A percentile compares a stretch with the other conserved stretches of the same genome.
phyloP scores from a whole-genome alignment of 2,888 invertebrate species.

The Drosophila prostipennis region DNA sequence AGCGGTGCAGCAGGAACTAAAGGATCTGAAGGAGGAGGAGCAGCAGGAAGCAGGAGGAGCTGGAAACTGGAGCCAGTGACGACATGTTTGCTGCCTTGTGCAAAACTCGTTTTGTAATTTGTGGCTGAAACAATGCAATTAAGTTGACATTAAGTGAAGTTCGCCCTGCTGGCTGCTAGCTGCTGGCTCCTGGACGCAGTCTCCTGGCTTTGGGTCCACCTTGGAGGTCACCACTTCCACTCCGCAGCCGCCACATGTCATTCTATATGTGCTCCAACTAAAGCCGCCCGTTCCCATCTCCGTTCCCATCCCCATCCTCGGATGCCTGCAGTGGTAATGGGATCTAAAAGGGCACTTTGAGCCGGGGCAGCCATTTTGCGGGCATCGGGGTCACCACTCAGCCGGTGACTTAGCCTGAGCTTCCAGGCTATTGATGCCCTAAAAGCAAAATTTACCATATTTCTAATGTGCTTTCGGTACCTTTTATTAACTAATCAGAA shows the following conservation, averaged over 20 bases:
- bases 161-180: conserved; percentile 35
- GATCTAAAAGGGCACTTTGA: conserved; percentile 65
- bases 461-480: not conserved
- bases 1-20: conserved; percentile 6
- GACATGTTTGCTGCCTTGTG: conserved; percentile 69
- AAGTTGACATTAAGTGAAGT: conserved; percentile 81
- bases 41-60: conserved; percentile 31
- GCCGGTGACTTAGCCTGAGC: conserved; percentile 14
- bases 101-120: conserved; percentile 80
- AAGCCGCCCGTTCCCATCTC: conserved; percentile 2
- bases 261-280: conserved; percentile 3
- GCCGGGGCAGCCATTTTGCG: conserved; percentile 49
- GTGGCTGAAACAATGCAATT: conserved; percentile 81
- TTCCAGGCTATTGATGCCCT: not conserved
- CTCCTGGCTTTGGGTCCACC: conserved; percentile 23
- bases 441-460: not conserved
- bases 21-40: not conserved
- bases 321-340: conserved; percentile 55
- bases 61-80: conserved; percentile 47
- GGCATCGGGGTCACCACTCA: conserved; percentile 31
- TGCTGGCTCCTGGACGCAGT: not conserved
- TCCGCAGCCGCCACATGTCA: conserved; percentile 33
- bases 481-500: not conserved
- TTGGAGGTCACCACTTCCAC: conserved; percentile 44
- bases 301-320: not conserved